These are phyloP conservation scores for Myopa testacea DNA, from an alignment of 2,888 invertebrate genomes.

Conservation along the genomic window DNA sequence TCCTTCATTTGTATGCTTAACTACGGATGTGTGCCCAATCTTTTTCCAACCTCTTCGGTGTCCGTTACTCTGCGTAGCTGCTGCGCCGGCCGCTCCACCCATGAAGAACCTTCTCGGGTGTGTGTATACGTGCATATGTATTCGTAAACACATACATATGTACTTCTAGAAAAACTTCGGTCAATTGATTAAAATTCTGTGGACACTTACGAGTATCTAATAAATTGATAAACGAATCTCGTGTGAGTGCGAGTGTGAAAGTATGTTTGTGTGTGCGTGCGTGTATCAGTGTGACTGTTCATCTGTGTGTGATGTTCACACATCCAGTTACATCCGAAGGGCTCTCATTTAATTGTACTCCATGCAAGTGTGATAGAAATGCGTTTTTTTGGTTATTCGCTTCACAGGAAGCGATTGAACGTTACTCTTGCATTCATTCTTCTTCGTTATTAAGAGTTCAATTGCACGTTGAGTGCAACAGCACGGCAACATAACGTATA, in stretches of 20 bases:
- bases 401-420: conserved; percentile 26
- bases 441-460: background rate
- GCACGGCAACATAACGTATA: too few species aligned
- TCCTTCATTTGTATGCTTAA: conserved; percentile 17
- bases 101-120: too few species aligned
- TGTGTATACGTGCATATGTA: too few species aligned
- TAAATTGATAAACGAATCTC: conserved; percentile 22
- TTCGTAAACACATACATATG: too few species aligned
- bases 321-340: background rate
- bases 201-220: conserved; percentile 25
- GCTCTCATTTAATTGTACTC: background rate
- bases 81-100: background rate
- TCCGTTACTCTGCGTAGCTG: conserved; percentile 3
- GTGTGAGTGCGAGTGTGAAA: background rate
- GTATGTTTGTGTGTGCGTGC: conserved; percentile 9
- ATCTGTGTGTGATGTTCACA: background rate
- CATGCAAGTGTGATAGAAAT: background rate
- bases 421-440: conserved; percentile 24
- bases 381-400: conserved; percentile 3
- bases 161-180: background rate
- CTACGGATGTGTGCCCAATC: conserved; percentile 20
- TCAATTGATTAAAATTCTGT: conserved; percentile 31
- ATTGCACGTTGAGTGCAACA: too few species aligned
- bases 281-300: conserved; percentile 4
- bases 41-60: background rate